Percentiles rank a stretch among this genome's conserved stretches.
Evolutionary conservation across 2,888 invertebrate genomes (phyloP).

Genomic region (Caradrina kadenii): DNA sequence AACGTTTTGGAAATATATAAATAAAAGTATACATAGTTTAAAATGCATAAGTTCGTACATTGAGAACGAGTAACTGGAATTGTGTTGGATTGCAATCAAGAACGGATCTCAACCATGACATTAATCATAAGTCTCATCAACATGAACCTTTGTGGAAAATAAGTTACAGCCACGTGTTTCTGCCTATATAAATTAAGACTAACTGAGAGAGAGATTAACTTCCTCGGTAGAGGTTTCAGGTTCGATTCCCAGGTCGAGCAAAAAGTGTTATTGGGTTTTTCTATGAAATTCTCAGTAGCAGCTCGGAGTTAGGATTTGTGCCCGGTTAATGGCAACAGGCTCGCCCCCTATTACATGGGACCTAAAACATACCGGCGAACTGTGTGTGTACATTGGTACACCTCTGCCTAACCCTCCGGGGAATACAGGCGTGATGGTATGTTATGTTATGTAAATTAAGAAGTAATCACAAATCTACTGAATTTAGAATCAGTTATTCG

Average conservation of each 20-base stretch:
- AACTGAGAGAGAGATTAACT: too few relatives aligned
- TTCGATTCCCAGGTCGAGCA: too few relatives aligned
- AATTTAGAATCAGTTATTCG: neutral
- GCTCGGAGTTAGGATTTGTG: too few relatives aligned
- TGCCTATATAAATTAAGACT: neutral
- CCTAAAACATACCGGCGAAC: too few relatives aligned
- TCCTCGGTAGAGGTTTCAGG: too few relatives aligned
- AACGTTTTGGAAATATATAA: constrained; percentile 27
- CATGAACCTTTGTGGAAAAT: constrained; percentile 26
- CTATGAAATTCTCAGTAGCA: too few relatives aligned
- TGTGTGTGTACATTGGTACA: too few relatives aligned
- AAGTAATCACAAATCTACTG: neutral
- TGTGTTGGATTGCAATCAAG: constrained; percentile 33
- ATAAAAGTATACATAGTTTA: constrained; percentile 44
- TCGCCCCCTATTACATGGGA: too few relatives aligned
- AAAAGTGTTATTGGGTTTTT: too few relatives aligned
- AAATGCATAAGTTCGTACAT: constrained; percentile 34
- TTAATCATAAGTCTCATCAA: constrained; percentile 33
- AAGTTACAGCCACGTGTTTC: constrained; percentile 7
- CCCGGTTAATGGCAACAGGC: too few relatives aligned
- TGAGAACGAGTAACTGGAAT: constrained; percentile 3
- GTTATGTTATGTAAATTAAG: constrained; percentile 2
- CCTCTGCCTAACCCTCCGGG: too few relatives aligned
- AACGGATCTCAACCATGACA: constrained; percentile 36
- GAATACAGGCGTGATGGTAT: too few relatives aligned